Evolutionary conservation across 2,113 vertebrate species (phyloP), one percentile per base, ranked within the genome.

Genomic region (Clarias gariepinus): DNA sequence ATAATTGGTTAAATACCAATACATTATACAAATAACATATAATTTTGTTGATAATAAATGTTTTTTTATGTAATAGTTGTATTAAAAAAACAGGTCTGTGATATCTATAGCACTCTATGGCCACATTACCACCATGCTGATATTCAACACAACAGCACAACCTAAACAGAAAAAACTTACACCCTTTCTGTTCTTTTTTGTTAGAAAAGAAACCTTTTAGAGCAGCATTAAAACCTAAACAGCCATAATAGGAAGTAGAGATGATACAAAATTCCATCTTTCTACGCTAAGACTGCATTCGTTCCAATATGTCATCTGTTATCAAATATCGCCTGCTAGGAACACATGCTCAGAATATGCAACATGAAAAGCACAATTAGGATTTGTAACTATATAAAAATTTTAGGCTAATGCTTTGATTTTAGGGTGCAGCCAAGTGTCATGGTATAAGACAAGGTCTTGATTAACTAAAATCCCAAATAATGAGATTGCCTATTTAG

Each of bases 281-380:
- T 47, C 52, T 55, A 25, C 28, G 36, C n/a, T 57, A 55, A 83
- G 52, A 69, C 64, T 55, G 82, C 18, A 71, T 83, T 33, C 57
- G n/a, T 57, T 83, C 74, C 73, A 55, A 8, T 78, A 28, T 57
- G 9, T 47, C n/a, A 69, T 69, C 41, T 83, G 53, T 69, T 57
- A 25, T 84, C 68, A 60, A 58, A 84, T 36, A 21, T 19, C 8
- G 23, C 28, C 30, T 36, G 82, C 33, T 58, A 58, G 36, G 52
- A 69, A 84, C 53, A 84, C 66, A 84, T 73, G 30, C 25, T 64
- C 25, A 85, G 33, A 64, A 23, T 25, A 73, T 4, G 30, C n/a
- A 58, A 10, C 36, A 25, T 73, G 53, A 73, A 76, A 66, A 57
- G 53, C 30, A 58, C 58, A 76, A 53, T 15, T 76, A 52, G 41